Evolutionary conservation across 2,888 invertebrate species (phyloP), one percentile per base, ranked within the genome.

Genomic region (Latrodectus hesperus): DNA sequence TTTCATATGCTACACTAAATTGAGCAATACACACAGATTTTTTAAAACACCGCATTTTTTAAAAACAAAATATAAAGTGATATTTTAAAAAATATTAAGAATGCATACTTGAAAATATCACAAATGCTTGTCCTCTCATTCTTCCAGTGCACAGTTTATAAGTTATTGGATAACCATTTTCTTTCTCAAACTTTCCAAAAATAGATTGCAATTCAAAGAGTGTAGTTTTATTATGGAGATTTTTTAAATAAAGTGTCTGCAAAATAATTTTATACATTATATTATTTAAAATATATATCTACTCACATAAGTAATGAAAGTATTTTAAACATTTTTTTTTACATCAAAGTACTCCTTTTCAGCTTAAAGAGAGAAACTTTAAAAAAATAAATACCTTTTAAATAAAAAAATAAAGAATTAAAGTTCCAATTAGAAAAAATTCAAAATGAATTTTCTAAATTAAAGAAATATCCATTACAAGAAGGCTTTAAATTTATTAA

Each of bases 71-170:
- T 72, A 0, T 10, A 38, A 72, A 14, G 16, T 51, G 11, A 17
- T 11, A 51, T 14, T 49, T 38, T 3, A 71, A 12, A 38, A 49
- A 26, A 14, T 16, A 70, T 70, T 16, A 53, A 79, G 53, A n/a
- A 51, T 55, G 38, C 73, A 53, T 70, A 88, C 89, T 26, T 70
- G 60, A 17, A 74, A 89, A 89, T 12, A 52, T 78, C 22, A 89
- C 26, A 74, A 89, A 89, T 26, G 89, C 89, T 53, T 89, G 89
- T 22, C 89, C 88, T 73, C 82, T 87, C 89, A 89, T 87, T 70
- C 75, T 84, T n/a, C 89, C 87, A 64, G 80, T 81, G 12, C 88
- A 88, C 9, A 89, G n/a, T 71, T 65, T 73, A 76, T 89, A 89
- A 26, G 65, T 26, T 12, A 88, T 77, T 11, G 77, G 78, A 26